Evolutionary conservation across 1,140 invertebrate genomes (phyloP), one percentile per base, ranked within the genome.

Genomic region (Zaprionus gabonicus): DNA sequence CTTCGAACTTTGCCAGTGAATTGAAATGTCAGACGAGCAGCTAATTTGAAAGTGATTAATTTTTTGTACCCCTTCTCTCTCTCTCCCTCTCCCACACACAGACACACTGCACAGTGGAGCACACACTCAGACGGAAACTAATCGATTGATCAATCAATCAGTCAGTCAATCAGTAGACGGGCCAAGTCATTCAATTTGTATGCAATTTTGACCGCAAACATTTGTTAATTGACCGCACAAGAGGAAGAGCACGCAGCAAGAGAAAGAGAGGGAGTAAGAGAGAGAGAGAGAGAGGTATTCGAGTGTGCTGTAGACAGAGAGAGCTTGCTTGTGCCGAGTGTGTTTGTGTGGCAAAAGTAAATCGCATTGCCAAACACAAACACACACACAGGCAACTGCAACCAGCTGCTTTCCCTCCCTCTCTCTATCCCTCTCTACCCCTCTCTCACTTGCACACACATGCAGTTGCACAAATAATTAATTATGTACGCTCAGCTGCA

Each of bases 401-500:
- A 1, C 15, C 38, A 41, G n/a, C 41, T 46, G 41, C n/a, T 7
- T n/a, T 9, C 15, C 5, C 41, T 46, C n/a, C 9, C n/a, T 46
- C 41, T 17, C 38, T n/a, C 6, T 28, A 6, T 7, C 0, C 5
- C 13, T 7, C 15, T 41, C 41, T 2, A n/a, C 7, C n/a, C n/a
- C 41, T 44, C n/a, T 46, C 41, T 46, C 38, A 0, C n/a, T 44
- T 23, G 55, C 36, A 59, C 56, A 70, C 62, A 15, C 38, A 34
- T 67, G 53, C 68, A 66, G 53, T 65, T 59, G 60, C 63, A 72
- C 63, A 81, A 79, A 81, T 83, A 83, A 81, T 81, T 83, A 83
- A 83, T 81, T 83, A 83, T 81, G 79, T 81, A 83, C 81, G 81
- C 76, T 82, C 80, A 82, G 80, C 78, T 82, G 78, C 74, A 80